These are phyloP conservation scores for Drosophila ficusphila DNA, from an alignment of 1,140 invertebrate species.

Conservation along the genomic window DNA sequence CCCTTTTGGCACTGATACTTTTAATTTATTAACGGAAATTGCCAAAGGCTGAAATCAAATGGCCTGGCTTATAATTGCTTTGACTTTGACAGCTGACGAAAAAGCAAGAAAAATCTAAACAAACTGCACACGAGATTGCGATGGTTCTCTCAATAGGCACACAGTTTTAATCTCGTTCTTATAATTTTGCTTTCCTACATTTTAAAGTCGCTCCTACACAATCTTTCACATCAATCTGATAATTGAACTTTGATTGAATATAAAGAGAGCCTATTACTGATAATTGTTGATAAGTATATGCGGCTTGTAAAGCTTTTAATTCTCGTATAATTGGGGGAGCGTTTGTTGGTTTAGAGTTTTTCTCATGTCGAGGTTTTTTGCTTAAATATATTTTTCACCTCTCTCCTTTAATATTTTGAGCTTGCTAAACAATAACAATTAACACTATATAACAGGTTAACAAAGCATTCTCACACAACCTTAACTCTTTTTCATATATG, in stretches of 20 bases:
- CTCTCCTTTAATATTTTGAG: too few species aligned
- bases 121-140: not conserved
- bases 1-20: slow-evolving; percentile 3
- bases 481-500: too few species aligned
- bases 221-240: slow-evolving; percentile 20
- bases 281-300: slow-evolving; percentile 8
- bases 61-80: slow-evolving; percentile 46
- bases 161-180: slow-evolving; percentile 1
- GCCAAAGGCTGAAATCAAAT: slow-evolving; percentile 31
- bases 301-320: not conserved
- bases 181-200: slow-evolving; percentile 1
- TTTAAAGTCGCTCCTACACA: not conserved
- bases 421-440: too few species aligned
- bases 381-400: too few species aligned
- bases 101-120: slow-evolving; percentile 3
- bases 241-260: not conserved
- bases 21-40: slow-evolving; percentile 56
- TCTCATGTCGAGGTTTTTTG: too few species aligned
- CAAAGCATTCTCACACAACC: too few species aligned
- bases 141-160: not conserved
- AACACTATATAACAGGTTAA: too few species aligned
- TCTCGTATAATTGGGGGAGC: not conserved
- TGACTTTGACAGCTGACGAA: slow-evolving; percentile 28
- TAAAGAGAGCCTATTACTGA: slow-evolving; percentile 9
- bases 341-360: not conserved